phyloP scores from a whole-genome alignment of 92 coral and sea anemone species.

The Zoanthus sociatus region DNA sequence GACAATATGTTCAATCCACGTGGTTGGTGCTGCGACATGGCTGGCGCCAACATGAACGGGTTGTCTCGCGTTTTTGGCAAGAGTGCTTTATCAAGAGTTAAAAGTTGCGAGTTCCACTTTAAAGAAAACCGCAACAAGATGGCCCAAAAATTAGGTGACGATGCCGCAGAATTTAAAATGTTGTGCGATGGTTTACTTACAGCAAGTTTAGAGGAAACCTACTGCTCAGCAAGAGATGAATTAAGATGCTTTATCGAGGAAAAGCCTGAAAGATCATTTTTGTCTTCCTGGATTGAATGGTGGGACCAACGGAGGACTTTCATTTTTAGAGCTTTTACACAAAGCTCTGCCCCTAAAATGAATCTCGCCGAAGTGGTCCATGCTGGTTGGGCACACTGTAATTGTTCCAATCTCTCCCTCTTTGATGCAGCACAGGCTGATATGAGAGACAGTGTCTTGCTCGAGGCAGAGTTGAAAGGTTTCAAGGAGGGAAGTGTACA shows the following conservation, averaged over 20 bases:
- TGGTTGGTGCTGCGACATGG: slow-evolving; percentile 73
- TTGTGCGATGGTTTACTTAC: too few relatives aligned
- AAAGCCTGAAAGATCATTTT: slow-evolving; percentile 46
- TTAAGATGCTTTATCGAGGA: slow-evolving; percentile 34
- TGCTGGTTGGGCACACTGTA: slow-evolving; percentile 49
- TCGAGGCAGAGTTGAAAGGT: slow-evolving; percentile 52
- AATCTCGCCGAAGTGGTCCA: slow-evolving; percentile 40
- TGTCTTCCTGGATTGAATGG: slow-evolving; percentile 52
- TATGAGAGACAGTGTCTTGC: slow-evolving; percentile 44
- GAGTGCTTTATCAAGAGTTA: too few relatives aligned
- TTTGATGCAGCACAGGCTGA: slow-evolving; percentile 55
- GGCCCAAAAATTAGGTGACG: too few relatives aligned
- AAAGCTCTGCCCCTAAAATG: slow-evolving; percentile 41
- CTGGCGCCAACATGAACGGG: not conserved
- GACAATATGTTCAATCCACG: slow-evolving; percentile 13
- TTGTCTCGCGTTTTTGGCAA: slow-evolving; percentile 10
- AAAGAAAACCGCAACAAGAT: too few relatives aligned
- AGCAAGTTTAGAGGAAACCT: slow-evolving; percentile 29
- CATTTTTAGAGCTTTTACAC: slow-evolving; percentile 30
- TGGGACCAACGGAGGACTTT: slow-evolving; percentile 27
- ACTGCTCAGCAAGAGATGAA: slow-evolving; percentile 17
- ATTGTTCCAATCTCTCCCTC: slow-evolving; percentile 52
- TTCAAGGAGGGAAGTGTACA: slow-evolving; percentile 20
- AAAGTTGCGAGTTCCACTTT: too few relatives aligned
- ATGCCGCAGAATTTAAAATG: too few relatives aligned